These are phyloP conservation scores for Conomelus anceps DNA, from an alignment of 2,888 invertebrate genomes.

Conservation along the genomic window DNA sequence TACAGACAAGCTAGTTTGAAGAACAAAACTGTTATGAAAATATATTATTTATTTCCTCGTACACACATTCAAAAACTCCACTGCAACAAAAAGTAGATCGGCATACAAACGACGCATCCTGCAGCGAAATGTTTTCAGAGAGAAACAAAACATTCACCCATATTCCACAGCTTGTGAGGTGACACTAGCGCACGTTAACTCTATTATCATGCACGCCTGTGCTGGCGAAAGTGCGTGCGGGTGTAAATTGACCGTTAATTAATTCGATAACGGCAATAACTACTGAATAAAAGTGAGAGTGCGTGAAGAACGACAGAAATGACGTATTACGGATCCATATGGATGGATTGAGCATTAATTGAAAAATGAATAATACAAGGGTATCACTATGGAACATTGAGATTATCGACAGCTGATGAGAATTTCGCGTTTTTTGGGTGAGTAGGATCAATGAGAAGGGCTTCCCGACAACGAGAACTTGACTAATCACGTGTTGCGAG, in stretches of 20 bases:
- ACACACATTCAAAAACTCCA: background rate
- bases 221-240: background rate
- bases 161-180: background rate
- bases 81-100: background rate
- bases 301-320: background rate
- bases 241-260: background rate
- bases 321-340: no score
- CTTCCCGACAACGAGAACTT: background rate
- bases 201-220: background rate
- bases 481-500: background rate
- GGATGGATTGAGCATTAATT: background rate
- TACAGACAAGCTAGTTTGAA: no score
- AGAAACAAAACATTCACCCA: background rate
- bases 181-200: background rate
- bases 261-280: background rate
- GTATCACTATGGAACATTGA: background rate
- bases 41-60: background rate
- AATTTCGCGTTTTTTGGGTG: background rate
- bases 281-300: background rate
- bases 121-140: background rate
- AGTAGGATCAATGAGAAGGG: background rate
- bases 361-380: background rate
- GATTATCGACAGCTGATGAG: background rate
- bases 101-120: background rate
- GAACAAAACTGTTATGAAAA: no score